Conservation (phyloP, 53 echinoderm and acorn worm species). For the Hippasteria phrygiana region DNA sequence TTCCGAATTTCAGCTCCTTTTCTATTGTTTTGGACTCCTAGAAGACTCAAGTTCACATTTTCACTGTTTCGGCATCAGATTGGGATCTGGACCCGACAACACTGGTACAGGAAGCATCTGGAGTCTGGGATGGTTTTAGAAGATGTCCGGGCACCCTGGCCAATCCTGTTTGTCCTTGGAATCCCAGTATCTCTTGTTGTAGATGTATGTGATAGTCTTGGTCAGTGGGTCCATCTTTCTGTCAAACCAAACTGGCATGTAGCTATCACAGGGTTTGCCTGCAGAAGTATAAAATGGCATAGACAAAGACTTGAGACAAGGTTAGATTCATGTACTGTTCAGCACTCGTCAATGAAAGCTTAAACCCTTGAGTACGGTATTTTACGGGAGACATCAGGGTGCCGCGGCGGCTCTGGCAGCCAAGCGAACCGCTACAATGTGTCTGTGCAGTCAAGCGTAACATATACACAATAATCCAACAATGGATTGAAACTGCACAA, state of each 20-base stretch:
- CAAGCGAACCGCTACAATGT: too few relatives aligned
- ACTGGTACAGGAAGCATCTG: not conserved
- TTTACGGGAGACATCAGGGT: too few relatives aligned
- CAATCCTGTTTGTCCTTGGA: constrained; percentile 84
- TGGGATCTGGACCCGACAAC: not conserved
- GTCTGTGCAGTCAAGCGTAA: too few relatives aligned
- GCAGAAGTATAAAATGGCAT: not conserved
- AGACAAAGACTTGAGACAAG: not conserved
- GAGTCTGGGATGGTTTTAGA: constrained; percentile 33
- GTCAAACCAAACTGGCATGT: constrained; percentile 95
- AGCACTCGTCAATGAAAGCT: too few relatives aligned
- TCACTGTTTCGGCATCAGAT: too few relatives aligned
- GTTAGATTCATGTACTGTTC: not conserved
- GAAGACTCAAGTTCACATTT: too few relatives aligned
- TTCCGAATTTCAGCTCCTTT: too few relatives aligned
- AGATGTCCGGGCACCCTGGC: constrained; percentile 90
- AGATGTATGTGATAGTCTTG: constrained; percentile 86
- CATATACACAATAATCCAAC: too few relatives aligned
- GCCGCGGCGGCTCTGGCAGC: too few relatives aligned
- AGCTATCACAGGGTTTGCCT: constrained; percentile 88
- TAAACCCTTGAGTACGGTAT: too few relatives aligned
- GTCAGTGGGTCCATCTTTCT: constrained; percentile 89
- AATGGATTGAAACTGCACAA: too few relatives aligned
- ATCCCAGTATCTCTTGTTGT: constrained; percentile 84
- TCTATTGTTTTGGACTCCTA: too few relatives aligned